Evolutionary conservation across 2,888 invertebrate species (phyloP).

Genomic region (Cephus pulcher): DNA sequence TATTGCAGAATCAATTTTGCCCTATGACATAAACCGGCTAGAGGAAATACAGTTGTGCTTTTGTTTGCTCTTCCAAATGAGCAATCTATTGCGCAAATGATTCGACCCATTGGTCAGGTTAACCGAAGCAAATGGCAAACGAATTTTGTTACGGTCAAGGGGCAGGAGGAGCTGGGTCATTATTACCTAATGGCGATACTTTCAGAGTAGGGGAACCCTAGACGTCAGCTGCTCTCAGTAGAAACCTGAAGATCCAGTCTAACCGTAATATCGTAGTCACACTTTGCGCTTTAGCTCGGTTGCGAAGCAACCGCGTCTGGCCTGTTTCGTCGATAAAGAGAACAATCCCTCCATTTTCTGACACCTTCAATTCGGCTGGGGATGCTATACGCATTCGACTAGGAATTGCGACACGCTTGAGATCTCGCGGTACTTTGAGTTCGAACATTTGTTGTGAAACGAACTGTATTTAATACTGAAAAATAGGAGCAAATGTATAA

Average conservation of each 20-base stretch:
- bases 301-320: constrained; percentile 16
- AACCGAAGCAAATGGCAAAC: background rate
- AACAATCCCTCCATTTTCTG: background rate
- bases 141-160: background rate
- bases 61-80: background rate
- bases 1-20: background rate
- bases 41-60: background rate
- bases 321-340: constrained; percentile 22
- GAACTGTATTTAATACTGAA: background rate
- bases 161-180: background rate
- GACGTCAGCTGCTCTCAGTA: background rate
- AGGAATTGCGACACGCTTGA: background rate
- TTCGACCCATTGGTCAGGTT: background rate
- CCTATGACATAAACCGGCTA: background rate
- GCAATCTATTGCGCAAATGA: background rate
- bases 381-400: background rate
- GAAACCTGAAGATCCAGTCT: background rate
- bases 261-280: background rate
- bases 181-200: background rate
- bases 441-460: background rate
- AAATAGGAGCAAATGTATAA: background rate
- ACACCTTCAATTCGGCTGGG: background rate
- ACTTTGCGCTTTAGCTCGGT: constrained; percentile 6
- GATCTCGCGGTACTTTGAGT: background rate
- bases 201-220: background rate